Conservation (phyloP, 2,113 vertebrate species). For the Hydrolagus affinis region DNA sequence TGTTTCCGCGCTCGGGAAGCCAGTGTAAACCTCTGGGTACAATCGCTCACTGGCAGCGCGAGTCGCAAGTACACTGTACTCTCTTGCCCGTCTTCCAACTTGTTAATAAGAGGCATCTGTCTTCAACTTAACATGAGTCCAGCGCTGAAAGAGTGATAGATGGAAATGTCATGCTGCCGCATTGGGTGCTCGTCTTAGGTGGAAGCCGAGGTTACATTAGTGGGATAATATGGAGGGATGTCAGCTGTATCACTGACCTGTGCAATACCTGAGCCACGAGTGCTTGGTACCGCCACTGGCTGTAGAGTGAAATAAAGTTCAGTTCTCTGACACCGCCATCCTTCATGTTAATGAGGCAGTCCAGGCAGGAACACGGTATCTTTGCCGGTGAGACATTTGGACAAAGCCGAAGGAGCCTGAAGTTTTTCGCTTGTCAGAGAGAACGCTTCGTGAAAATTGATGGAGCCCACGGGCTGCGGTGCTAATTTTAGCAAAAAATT, state of each 20-base stretch:
- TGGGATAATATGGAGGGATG: background rate
- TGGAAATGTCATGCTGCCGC: background rate
- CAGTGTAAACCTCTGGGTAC: background rate
- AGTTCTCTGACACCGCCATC: background rate
- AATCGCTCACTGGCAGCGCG: background rate
- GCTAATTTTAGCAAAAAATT: constrained; percentile 65
- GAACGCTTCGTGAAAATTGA: constrained; percentile 58
- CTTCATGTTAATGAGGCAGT: background rate
- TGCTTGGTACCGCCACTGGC: background rate
- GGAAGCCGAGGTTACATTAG: background rate
- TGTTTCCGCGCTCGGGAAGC: no score
- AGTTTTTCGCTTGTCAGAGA: constrained; percentile 59
- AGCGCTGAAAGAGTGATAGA: background rate
- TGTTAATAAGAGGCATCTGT: background rate
- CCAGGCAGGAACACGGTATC: constrained; percentile 13
- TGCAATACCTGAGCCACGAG: background rate
- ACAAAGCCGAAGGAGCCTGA: constrained; percentile 38
- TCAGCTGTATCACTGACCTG: background rate
- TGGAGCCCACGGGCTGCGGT: constrained; percentile 55
- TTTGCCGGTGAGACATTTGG: constrained; percentile 37
- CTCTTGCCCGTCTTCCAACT: background rate
- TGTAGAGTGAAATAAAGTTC: background rate
- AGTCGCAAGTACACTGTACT: background rate
- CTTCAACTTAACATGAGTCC: background rate
- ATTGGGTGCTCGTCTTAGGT: background rate